Evolutionary conservation across 2,113 vertebrate genomes (phyloP).

Genomic region (Nothoprocta perdicaria): DNA sequence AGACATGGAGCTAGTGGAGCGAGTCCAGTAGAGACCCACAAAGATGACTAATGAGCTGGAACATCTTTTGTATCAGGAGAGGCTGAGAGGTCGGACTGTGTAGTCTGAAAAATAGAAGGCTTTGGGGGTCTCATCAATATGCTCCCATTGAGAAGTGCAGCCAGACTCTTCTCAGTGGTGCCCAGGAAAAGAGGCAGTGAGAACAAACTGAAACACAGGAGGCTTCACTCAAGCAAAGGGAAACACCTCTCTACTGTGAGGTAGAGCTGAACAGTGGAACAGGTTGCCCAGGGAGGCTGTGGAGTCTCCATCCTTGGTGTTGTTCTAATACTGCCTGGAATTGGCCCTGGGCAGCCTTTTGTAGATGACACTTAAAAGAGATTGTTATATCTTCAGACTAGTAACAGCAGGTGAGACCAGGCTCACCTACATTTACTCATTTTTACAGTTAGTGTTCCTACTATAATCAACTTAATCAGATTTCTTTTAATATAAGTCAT

Average conservation of each 20-base stretch:
- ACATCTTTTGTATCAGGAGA: not conserved
- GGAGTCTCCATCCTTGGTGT: not conserved
- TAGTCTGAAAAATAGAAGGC: no score
- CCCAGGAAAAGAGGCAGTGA: not conserved
- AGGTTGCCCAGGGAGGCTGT: not conserved
- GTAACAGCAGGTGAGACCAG: not conserved
- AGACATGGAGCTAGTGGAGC: not conserved
- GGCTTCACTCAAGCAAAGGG: not conserved
- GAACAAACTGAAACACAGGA: not conserved
- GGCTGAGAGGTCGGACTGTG: not conserved
- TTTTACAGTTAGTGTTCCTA: not conserved
- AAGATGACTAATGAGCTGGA: not conserved
- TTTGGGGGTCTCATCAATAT: not conserved
- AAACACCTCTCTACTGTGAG: not conserved
- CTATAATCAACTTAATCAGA: not conserved
- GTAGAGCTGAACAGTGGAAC: not conserved
- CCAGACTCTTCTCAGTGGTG: not conserved
- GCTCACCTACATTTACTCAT: not conserved
- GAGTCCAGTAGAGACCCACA: not conserved
- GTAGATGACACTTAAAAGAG: not conserved
- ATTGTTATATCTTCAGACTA: not conserved
- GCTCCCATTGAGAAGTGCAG: not conserved
- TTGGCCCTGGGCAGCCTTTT: not conserved
- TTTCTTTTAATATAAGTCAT: not conserved
- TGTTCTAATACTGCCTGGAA: not conserved